Percentiles rank a stretch among this genome's conserved stretches.
These are phyloP conservation scores for Carettochelys insculpta DNA, from an alignment of 2,113 vertebrate genomes.

Conservation along the genomic window DNA sequence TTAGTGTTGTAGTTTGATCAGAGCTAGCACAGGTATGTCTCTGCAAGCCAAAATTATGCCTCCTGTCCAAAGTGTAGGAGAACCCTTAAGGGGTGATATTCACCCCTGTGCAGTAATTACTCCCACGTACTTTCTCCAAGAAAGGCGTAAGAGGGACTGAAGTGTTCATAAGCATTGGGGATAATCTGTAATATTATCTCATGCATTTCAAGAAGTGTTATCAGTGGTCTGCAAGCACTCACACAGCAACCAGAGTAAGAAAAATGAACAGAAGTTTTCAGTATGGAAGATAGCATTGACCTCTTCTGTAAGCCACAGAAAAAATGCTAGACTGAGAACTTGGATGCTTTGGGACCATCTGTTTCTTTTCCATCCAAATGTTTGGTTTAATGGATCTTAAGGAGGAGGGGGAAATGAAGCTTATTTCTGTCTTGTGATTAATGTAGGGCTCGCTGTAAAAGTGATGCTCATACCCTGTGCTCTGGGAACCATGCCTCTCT, in stretches of 20 bases:
- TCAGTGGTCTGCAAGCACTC: neutral
- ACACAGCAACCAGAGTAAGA: neutral
- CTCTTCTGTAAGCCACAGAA: constrained; percentile 20
- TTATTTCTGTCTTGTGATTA: constrained; percentile 23
- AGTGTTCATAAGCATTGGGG: neutral
- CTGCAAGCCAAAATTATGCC: neutral
- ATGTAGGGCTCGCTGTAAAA: constrained; percentile 39
- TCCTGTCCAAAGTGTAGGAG: neutral
- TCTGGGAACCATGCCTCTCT: constrained; percentile 53
- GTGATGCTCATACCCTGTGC: constrained; percentile 39
- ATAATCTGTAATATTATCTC: too few relatives aligned
- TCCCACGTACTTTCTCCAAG: neutral
- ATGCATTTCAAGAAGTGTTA: too few relatives aligned
- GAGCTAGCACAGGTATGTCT: neutral
- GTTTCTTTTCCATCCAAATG: constrained; percentile 52
- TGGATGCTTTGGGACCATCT: constrained; percentile 35
- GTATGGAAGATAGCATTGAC: constrained; percentile 8
- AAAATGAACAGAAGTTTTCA: neutral
- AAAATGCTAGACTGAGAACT: constrained; percentile 53
- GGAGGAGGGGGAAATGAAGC: neutral
- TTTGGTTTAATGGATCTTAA: constrained; percentile 53
- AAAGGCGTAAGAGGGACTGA: neutral
- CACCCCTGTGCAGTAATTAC: neutral
- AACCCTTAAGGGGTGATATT: neutral
- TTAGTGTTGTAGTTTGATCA: neutral